phyloP scores from a whole-genome alignment of 2,797 vertebrate genomes.

The Gymnocypris eckloni region DNA sequence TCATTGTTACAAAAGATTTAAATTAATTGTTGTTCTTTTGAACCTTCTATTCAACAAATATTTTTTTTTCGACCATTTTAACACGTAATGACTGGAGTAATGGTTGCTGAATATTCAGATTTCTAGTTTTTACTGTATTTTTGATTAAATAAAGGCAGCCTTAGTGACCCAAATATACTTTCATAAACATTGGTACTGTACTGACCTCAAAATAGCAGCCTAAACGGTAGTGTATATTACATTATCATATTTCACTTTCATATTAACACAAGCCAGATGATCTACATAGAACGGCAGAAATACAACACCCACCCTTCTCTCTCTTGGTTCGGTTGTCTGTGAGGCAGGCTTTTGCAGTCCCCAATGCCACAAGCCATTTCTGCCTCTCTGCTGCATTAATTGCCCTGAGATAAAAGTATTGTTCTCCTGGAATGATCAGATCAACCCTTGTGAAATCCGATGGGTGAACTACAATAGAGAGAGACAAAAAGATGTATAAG shows the following conservation, averaged over 20 bases:
- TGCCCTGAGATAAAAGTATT: conserved; percentile 97
- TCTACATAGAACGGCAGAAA: background rate
- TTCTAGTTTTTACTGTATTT: background rate
- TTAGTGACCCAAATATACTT: background rate
- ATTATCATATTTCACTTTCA: background rate
- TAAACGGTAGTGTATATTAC: background rate
- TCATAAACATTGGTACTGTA: background rate
- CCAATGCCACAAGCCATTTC: conserved; percentile 96
- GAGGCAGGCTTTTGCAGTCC: conserved; percentile 96
- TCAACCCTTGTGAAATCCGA: conserved; percentile 94
- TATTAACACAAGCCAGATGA: background rate
- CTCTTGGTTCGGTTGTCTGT: conserved; percentile 95
- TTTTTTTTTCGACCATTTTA: background rate
- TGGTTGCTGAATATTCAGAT: background rate
- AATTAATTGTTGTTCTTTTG: background rate
- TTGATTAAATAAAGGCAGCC: background rate
- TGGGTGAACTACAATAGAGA: conserved; percentile 83
- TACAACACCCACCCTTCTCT: conserved; percentile 85
- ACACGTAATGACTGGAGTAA: background rate
- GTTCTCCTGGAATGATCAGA: conserved; percentile 96
- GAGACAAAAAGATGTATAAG: conserved; percentile 41
- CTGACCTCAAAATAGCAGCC: background rate
- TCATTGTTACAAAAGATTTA: background rate
- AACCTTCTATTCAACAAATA: background rate
- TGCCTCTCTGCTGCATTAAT: conserved; percentile 96